Base-by-base conservation (phyloP, 2,888 invertebrate genomes). In the Limnephilus rhombicus region DNA sequence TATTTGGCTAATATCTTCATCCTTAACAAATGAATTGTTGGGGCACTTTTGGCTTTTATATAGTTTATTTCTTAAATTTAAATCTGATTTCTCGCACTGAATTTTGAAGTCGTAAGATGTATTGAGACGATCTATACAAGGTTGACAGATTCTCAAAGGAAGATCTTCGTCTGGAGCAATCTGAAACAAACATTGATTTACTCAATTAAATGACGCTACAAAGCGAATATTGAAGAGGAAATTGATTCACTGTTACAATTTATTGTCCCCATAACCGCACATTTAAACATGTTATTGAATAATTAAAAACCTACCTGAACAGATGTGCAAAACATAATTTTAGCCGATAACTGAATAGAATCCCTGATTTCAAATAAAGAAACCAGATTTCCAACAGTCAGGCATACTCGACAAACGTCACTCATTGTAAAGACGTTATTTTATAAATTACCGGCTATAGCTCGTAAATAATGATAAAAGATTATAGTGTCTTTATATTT, bases 71-170 rank as follows among this genome's bases (percentile, higher is more conserved):
- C 93, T 90, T 15, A 94, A 88, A 45, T 92, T 93, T 11, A 80
- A 80, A 89, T 93, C 94, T 41, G 93, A 93, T 80, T 85, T 41
- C 91, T 94, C 93, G 85, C 94, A 94, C 68, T 91, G 92, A 83
- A 91, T 80, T 93, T 92, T 94, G 83, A 94, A 94, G 34, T 93
- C 81, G 49, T 93, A 94, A 12, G 92, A 94, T 81, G 53, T 81
- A 85, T 94, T 92, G 24, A 93, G 85, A 24, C 91, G 92, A 34
- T 91, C 90, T 15, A 91, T 18, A 81, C 94, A 94, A 34, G 37
- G n/a, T 49, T 80, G 12, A 80, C 94, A 94, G 53, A 94, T 93
- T 29, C 82, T 80, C 41, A 92, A 92, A 88, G 94, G 94, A n/a
- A 94, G 89, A 29, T 89, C 31, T 90, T 94, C 93, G 29, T 85